phyloP scores from a whole-genome alignment of 2,797 vertebrate genomes.

The Decapterus maruadsi region DNA sequence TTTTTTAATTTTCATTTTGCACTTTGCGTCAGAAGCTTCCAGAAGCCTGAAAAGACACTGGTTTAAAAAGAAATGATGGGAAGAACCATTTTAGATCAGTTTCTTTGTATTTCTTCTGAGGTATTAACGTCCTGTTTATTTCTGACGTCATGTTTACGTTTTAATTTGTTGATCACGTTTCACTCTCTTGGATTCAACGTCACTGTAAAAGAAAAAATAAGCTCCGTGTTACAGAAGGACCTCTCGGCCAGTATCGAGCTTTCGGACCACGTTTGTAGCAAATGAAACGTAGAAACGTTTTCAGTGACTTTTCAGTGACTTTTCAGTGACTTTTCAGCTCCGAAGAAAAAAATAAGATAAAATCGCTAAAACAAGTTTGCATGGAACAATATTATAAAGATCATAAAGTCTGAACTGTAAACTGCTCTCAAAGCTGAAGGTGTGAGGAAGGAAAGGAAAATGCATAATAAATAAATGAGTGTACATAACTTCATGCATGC shows the following conservation, averaged over 20 bases:
- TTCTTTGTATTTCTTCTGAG: not conserved
- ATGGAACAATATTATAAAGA: not conserved
- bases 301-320: too few species aligned
- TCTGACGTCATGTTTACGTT: slow-evolving; percentile 31
- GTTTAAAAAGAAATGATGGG: not conserved
- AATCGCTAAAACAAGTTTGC: not conserved
- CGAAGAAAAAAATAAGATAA: too few species aligned
- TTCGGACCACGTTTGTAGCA: not conserved
- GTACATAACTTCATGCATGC: slow-evolving; percentile 59
- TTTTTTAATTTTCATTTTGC: not conserved
- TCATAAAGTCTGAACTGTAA: not conserved
- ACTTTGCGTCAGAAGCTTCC: not conserved
- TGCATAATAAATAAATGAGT: not conserved
- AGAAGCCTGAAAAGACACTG: not conserved
- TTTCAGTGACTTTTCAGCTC: too few species aligned
- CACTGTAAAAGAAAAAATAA: slow-evolving; percentile 24
- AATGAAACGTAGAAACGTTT: not conserved
- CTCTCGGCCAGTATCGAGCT: slow-evolving; percentile 21
- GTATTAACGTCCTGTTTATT: slow-evolving; percentile 9
- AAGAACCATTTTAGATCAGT: not conserved
- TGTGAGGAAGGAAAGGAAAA: not conserved
- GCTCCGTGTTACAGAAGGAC: not conserved
- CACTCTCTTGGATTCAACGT: slow-evolving; percentile 10
- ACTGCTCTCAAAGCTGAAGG: slow-evolving; percentile 36
- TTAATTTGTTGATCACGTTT: slow-evolving; percentile 5